Conservation (phyloP, 2,888 invertebrate genomes). For the Azorinus chamasolen region DNA sequence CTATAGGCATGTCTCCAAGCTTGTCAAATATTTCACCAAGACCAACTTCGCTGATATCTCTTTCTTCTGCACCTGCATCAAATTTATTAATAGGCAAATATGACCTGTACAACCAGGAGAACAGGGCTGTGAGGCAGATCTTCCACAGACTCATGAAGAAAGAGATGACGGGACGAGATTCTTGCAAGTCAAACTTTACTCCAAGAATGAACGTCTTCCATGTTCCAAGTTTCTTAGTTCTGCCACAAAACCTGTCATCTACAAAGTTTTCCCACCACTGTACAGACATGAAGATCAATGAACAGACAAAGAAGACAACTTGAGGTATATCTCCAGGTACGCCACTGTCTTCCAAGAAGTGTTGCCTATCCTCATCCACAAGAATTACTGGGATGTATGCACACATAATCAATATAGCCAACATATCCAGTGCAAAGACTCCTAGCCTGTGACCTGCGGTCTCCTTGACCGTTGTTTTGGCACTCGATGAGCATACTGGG, state of each 20-base stretch:
- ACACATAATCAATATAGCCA: conserved; percentile 62
- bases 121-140: conserved; percentile 48
- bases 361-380: conserved; percentile 41
- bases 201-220: conserved; percentile 51
- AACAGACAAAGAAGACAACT: conserved; percentile 60
- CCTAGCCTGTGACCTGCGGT: conserved; percentile 2
- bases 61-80: background rate
- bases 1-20: conserved; percentile 18
- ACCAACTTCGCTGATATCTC: conserved; percentile 16
- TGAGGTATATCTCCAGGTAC: conserved; percentile 37
- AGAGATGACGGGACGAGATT: conserved; percentile 58
- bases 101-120: conserved; percentile 32
- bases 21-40: conserved; percentile 28
- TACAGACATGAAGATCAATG: conserved; percentile 64
- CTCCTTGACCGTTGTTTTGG: background rate
- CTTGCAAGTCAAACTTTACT: conserved; percentile 68
- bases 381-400: conserved; percentile 69
- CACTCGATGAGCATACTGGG: conserved; percentile 63
- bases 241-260: conserved; percentile 71
- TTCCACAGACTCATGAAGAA: conserved; percentile 60
- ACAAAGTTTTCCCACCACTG: conserved; percentile 80
- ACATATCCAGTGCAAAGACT: conserved; percentile 42
- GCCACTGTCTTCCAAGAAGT: conserved; percentile 12
- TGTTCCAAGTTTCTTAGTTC: conserved; percentile 16
- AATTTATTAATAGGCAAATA: conserved; percentile 9